These are phyloP conservation scores for Neodon shergylaensis DNA, from an alignment of 2,113 vertebrate genomes.

Conservation along the genomic window DNA sequence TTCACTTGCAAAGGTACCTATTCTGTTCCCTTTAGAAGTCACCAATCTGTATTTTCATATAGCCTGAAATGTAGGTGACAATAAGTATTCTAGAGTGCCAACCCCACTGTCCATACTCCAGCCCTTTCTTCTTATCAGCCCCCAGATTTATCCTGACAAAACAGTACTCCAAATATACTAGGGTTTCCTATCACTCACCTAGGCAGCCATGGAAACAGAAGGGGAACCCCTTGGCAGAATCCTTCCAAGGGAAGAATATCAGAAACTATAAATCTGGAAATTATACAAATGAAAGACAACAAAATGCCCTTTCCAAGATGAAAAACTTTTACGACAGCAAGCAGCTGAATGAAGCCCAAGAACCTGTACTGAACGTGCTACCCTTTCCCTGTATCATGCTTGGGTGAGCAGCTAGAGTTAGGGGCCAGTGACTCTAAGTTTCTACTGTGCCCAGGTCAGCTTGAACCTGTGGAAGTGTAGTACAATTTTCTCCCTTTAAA, in stretches of 20 bases:
- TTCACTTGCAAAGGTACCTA: background rate
- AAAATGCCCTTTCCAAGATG: constrained; percentile 10
- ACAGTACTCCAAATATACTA: background rate
- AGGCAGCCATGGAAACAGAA: background rate
- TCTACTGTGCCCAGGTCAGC: background rate
- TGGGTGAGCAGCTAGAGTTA: background rate
- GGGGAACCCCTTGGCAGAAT: background rate
- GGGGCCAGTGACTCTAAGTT: background rate
- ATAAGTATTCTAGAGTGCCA: background rate
- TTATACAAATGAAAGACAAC: background rate
- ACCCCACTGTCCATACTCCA: too few relatives aligned
- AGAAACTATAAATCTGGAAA: background rate
- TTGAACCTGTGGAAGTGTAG: background rate
- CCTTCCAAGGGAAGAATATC: background rate
- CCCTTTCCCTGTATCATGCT: background rate
- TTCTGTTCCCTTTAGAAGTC: background rate
- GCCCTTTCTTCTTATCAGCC: background rate
- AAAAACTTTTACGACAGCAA: background rate
- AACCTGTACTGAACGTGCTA: background rate
- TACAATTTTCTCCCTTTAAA: constrained; percentile 34
- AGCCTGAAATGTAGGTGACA: background rate
- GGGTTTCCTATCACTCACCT: background rate
- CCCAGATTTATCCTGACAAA: background rate
- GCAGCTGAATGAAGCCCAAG: background rate
- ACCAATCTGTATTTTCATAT: background rate